Conservation (phyloP, 2,888 invertebrate genomes). For the Auanema freiburgensis region DNA sequence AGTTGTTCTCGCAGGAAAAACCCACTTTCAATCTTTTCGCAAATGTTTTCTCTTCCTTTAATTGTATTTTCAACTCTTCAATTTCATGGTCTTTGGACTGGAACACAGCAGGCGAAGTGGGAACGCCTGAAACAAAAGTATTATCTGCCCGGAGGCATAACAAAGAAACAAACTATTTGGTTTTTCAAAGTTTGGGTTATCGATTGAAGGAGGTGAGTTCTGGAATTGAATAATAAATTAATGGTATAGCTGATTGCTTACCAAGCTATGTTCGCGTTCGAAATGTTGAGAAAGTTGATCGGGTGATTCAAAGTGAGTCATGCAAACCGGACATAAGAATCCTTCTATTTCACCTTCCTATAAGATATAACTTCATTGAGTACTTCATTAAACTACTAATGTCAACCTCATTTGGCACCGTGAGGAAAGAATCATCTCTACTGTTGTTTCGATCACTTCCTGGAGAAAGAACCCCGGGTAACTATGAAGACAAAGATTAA, state of each 20-base stretch:
- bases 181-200: slow-evolving; percentile 5
- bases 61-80: slow-evolving; percentile 33
- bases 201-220: slow-evolving; percentile 4
- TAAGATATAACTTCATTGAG: background rate
- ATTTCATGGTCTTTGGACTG: slow-evolving; percentile 27
- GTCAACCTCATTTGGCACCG: slow-evolving; percentile 11
- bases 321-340: slow-evolving; percentile 68
- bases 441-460: slow-evolving; percentile 15
- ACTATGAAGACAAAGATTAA: slow-evolving; percentile 19
- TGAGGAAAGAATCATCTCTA: slow-evolving; percentile 17
- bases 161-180: background rate
- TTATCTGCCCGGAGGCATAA: background rate
- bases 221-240: background rate
- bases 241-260: background rate
- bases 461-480: slow-evolving; percentile 30
- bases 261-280: slow-evolving; percentile 32
- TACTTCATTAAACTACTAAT: background rate
- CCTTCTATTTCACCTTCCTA: slow-evolving; percentile 53
- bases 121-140: background rate
- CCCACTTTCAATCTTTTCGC: slow-evolving; percentile 65
- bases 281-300: slow-evolving; percentile 45
- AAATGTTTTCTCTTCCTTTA: slow-evolving; percentile 64
- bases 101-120: slow-evolving; percentile 4
- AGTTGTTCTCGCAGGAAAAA: background rate
- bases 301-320: slow-evolving; percentile 38